These are phyloP conservation scores for Pipistrellus pygmaeus DNA, from an alignment of 2,797 vertebrate species.

Conservation along the genomic window DNA sequence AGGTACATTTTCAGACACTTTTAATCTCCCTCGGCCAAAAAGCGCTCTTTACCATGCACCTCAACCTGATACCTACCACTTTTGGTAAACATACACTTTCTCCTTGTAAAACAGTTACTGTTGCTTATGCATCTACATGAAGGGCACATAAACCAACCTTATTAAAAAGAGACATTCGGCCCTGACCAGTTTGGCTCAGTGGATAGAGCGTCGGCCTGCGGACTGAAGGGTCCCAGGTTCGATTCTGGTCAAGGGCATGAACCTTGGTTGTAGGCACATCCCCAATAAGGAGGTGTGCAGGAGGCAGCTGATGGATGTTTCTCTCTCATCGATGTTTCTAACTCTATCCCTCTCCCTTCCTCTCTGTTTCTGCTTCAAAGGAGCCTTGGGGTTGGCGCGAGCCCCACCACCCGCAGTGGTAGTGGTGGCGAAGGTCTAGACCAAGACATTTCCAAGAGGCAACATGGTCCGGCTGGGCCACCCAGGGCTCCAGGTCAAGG, in stretches of 20 bases:
- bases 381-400: not conserved
- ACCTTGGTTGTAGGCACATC: too few relatives aligned
- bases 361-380: not conserved
- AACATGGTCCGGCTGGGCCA: conserved; percentile 55
- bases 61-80: not conserved
- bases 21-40: too few relatives aligned
- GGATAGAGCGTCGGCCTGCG: not conserved
- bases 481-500: not conserved
- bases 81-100: not conserved
- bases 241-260: not conserved
- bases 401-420: not conserved
- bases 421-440: not conserved
- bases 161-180: not conserved
- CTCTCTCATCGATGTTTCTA: too few relatives aligned
- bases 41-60: too few relatives aligned
- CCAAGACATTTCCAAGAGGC: conserved; percentile 54
- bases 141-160: not conserved
- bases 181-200: not conserved
- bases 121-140: not conserved
- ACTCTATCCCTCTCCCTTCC: too few relatives aligned
- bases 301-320: too few relatives aligned
- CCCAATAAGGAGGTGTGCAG: too few relatives aligned
- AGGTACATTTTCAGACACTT: too few relatives aligned
- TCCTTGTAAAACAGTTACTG: not conserved
- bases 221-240: not conserved